Conservation (phyloP, 1,140 invertebrate genomes). For the Drosophila trapezifrons region DNA sequence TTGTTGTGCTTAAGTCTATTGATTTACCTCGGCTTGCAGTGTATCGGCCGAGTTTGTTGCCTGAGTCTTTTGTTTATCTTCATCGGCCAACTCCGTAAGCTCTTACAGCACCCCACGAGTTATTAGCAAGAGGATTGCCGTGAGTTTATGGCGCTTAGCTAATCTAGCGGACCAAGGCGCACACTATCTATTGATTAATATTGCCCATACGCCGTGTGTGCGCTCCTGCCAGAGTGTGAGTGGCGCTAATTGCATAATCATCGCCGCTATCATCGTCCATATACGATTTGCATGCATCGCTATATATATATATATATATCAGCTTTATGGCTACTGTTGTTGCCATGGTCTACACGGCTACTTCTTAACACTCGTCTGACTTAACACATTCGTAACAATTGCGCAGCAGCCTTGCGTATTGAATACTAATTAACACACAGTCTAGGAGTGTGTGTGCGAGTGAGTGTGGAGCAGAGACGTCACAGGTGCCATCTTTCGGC, state of each 20-base stretch:
- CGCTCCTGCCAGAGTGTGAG: slow-evolving; percentile 11
- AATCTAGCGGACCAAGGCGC: slow-evolving; percentile 17
- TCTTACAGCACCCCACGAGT: slow-evolving; percentile 32
- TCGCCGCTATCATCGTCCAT: slow-evolving; percentile 21
- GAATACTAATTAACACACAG: slow-evolving; percentile 72
- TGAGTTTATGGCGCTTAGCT: slow-evolving; percentile 36
- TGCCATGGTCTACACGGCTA: slow-evolving; percentile 26
- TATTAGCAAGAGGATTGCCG: slow-evolving; percentile 38
- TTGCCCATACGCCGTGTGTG: slow-evolving; percentile 35
- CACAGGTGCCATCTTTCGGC: slow-evolving; percentile 29
- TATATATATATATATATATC: slow-evolving; percentile 17
- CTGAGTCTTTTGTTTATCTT: slow-evolving; percentile 17
- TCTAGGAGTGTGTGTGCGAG: not conserved
- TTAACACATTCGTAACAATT: slow-evolving; percentile 80
- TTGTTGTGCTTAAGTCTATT: not conserved
- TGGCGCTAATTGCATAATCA: slow-evolving; percentile 73
- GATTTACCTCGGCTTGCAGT: too few relatives aligned
- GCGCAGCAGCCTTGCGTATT: slow-evolving; percentile 68
- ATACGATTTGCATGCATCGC: slow-evolving; percentile 68
- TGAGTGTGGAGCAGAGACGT: slow-evolving; percentile 8
- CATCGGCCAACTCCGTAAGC: not conserved
- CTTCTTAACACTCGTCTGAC: slow-evolving; percentile 67
- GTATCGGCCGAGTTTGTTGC: slow-evolving; percentile 18
- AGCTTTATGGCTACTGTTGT: slow-evolving; percentile 22
- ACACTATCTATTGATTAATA: slow-evolving; percentile 39